phyloP scores from a whole-genome alignment of 2,888 invertebrate species.

The Amphipyra berbera region DNA sequence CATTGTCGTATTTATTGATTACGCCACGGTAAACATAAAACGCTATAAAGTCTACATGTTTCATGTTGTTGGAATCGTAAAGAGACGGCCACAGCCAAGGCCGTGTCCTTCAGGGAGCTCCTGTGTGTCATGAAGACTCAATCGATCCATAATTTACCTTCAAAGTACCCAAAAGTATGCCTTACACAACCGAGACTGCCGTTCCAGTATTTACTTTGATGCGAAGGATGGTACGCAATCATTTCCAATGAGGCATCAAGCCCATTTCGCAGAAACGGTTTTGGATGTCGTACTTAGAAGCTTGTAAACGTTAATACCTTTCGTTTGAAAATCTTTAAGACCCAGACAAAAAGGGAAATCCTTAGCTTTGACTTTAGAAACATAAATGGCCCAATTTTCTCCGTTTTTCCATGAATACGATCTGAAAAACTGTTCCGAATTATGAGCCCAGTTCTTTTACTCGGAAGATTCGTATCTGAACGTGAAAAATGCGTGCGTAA shows the following conservation, averaged over 20 bases:
- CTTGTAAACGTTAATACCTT: conserved; percentile 3
- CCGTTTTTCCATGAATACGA: background rate
- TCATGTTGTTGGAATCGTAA: conserved; percentile 46
- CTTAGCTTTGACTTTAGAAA: conserved; percentile 3
- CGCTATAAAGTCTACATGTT: conserved; percentile 38
- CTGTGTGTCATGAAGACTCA: conserved; percentile 54
- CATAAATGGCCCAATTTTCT: background rate
- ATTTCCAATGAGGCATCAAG: background rate
- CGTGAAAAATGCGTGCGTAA: conserved; percentile 2
- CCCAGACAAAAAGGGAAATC: background rate
- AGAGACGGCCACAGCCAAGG: conserved; percentile 54
- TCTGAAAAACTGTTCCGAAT: background rate
- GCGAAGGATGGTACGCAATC: conserved; percentile 1
- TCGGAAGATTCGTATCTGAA: conserved; percentile 5
- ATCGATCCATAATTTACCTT: conserved; percentile 60
- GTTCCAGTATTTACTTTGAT: conserved; percentile 15
- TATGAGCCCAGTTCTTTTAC: conserved; percentile 1
- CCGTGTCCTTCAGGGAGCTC: conserved; percentile 59
- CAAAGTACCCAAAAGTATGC: conserved; percentile 37
- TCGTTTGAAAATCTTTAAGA: background rate
- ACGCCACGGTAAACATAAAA: conserved; percentile 34
- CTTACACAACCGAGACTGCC: conserved; percentile 5
- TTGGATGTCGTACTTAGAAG: conserved; percentile 1
- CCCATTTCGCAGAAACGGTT: conserved; percentile 6
- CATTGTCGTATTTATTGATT: conserved; percentile 44